phyloP scores from a whole-genome alignment of 2,797 vertebrate genomes.

The Salmo trutta region DNA sequence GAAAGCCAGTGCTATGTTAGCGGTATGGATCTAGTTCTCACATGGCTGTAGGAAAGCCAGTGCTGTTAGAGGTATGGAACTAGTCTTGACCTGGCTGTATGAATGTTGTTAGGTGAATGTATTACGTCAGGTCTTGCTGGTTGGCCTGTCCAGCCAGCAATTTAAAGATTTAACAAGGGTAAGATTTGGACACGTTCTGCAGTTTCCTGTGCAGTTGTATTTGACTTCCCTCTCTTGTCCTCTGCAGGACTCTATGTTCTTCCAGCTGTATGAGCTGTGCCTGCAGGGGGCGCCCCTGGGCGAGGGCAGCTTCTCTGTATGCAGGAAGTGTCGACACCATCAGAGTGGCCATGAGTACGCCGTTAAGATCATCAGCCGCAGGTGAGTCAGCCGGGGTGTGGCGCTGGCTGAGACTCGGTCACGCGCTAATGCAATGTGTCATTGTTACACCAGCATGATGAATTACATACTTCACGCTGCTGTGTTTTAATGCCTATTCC shows the following conservation, averaged over 20 bases:
- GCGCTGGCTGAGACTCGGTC: neutral
- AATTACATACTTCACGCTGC: neutral
- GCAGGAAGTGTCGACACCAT: conserved; percentile 86
- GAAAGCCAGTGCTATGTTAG: too few species aligned
- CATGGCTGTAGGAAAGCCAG: too few species aligned
- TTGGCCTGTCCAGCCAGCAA: neutral
- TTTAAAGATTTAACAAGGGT: neutral
- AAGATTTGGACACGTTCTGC: neutral
- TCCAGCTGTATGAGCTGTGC: conserved; percentile 89
- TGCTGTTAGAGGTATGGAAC: conserved; percentile 67
- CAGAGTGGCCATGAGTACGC: conserved; percentile 86
- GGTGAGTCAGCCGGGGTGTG: conserved; percentile 65
- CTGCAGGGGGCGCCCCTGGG: conserved; percentile 84
- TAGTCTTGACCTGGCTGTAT: neutral
- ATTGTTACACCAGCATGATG: conserved; percentile 11
- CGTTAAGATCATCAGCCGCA: conserved; percentile 90
- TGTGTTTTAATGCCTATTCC: neutral
- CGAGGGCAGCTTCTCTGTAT: conserved; percentile 91
- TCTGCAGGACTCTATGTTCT: conserved; percentile 88
- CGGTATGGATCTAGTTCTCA: too few species aligned
- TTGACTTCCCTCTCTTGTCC: neutral
- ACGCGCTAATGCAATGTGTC: neutral
- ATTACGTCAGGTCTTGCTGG: too few species aligned
- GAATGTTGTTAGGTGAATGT: too few species aligned
- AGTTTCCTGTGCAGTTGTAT: neutral